Percentiles rank a stretch among this genome's conserved stretches.
These are phyloP conservation scores for Drosophila vallismaia DNA, from an alignment of 2,888 invertebrate species.

Conservation along the genomic window DNA sequence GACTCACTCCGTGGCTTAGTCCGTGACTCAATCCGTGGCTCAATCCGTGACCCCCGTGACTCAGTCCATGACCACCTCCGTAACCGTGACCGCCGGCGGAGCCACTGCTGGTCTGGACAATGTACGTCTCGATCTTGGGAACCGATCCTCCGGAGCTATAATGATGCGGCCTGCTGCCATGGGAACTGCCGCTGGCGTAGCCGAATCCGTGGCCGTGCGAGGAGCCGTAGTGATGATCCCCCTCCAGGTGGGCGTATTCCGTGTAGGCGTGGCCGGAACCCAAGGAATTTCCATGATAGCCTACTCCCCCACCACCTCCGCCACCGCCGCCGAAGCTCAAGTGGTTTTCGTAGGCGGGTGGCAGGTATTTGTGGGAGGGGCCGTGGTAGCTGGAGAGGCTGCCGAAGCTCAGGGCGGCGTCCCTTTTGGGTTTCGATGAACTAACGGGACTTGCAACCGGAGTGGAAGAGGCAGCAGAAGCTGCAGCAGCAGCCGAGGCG, in stretches of 20 bases:
- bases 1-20: conserved; percentile 7
- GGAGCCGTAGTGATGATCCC: conserved; percentile 36
- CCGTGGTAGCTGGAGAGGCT: conserved; percentile 66
- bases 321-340: conserved; percentile 19
- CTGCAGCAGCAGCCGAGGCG: conserved; percentile 13
- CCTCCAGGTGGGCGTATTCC: conserved; percentile 22
- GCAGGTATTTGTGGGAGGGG: conserved; percentile 79
- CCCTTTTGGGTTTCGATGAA: conserved; percentile 68
- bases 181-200: conserved; percentile 28
- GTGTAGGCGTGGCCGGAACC: conserved; percentile 16
- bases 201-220: conserved; percentile 17
- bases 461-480: conserved; percentile 16
- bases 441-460: conserved; percentile 9
- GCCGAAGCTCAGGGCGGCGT: conserved; percentile 67
- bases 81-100: conserved; percentile 11
- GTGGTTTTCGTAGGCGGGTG: conserved; percentile 57
- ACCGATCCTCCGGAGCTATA: conserved; percentile 14
- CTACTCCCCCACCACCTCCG: conserved; percentile 12
- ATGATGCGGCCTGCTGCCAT: conserved; percentile 25
- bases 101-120: conserved; percentile 60
- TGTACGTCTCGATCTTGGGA: conserved; percentile 73
- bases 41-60: conserved; percentile 9
- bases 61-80: conserved; percentile 11
- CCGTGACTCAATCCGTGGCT: conserved; percentile 17
- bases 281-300: neutral